Evolutionary conservation across 2,113 vertebrate species (phyloP).

Genomic region (Zonotrichia leucophrys): DNA sequence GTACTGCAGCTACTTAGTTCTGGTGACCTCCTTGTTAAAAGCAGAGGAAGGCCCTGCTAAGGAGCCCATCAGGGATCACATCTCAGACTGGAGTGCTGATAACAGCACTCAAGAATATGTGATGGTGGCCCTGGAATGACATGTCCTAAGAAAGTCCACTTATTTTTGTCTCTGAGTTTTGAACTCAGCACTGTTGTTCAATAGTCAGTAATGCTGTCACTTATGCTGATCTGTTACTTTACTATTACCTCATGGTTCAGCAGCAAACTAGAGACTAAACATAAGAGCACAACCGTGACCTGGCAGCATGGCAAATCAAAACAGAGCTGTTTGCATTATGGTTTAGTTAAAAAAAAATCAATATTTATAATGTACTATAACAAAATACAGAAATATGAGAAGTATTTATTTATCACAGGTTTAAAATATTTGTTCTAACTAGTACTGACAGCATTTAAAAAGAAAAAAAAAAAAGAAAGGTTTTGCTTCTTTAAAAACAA

Average conservation of each 20-base stretch:
- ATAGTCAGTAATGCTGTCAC: background rate
- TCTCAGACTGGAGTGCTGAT: accelerated
- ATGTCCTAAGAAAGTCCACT: background rate
- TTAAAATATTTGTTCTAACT: background rate
- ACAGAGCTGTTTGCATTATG: background rate
- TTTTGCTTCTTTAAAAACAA: background rate
- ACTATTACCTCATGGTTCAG: background rate
- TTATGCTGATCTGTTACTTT: background rate
- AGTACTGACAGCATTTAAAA: background rate
- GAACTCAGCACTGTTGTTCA: background rate
- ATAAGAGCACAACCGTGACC: background rate
- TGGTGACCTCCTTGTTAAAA: background rate
- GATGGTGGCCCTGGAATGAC: background rate
- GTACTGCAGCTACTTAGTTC: background rate
- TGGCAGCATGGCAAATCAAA: background rate
- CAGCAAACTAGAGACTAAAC: background rate
- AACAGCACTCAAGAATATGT: background rate
- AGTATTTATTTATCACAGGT: background rate
- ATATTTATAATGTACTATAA: background rate
- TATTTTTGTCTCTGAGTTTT: background rate
- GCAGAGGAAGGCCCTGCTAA: background rate
- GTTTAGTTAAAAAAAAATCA: background rate
- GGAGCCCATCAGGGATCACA: background rate
- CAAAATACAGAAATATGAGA: background rate
- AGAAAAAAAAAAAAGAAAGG: background rate